Evolutionary conservation across 2,113 vertebrate species (phyloP), one percentile per base, ranked within the genome.

Genomic region (Rhabdornis inornatus): DNA sequence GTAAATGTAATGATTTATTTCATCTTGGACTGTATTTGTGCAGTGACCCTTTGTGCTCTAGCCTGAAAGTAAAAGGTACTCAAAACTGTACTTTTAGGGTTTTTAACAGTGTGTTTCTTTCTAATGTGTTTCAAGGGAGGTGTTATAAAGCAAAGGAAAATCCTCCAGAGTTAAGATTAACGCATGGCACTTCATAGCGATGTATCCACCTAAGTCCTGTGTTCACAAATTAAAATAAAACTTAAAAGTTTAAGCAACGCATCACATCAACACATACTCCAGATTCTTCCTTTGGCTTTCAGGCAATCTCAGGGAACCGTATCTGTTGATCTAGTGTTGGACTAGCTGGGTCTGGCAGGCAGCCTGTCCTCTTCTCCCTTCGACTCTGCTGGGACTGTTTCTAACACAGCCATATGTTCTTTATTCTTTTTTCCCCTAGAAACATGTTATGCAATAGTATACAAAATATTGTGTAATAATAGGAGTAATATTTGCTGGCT

Each of bases 1-100:
- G 31, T 42, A 91, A 64, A 57, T 40, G 15, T 57, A 39, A 49
- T 65, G 45, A 69, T 88, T 90, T 90, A 40, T 90, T 85, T 95
- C 3, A 25, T 74, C 42, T 57, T 63, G 66, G 63, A 33, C 21
- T 23, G 52, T 55, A 11, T 65, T 92, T 83, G 42, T 86, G 13
- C 50, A 27, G 17, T 60, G 24, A 44, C 20, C 17, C 37, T 84
- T 75, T 89, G 39, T 75, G 42, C 39, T 87, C 25, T 74, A 53
- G 13, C 57, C 33, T 82, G 69, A 49, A 78, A 82, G 15, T 49
- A 82, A 64, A 52, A 21, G 5, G 24, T 39, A 25, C 31, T 60
- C 20, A 86, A 65, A 84, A 25, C 27, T 5, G 15, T 39, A 9
- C 8, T 47, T 60, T 53, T 13, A 13, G 7, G 1, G 4, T 66